Percentiles rank a stretch among this genome's conserved stretches.
These are phyloP conservation scores for Festucalex cinctus DNA, from an alignment of 2,113 vertebrate genomes.

Conservation along the genomic window DNA sequence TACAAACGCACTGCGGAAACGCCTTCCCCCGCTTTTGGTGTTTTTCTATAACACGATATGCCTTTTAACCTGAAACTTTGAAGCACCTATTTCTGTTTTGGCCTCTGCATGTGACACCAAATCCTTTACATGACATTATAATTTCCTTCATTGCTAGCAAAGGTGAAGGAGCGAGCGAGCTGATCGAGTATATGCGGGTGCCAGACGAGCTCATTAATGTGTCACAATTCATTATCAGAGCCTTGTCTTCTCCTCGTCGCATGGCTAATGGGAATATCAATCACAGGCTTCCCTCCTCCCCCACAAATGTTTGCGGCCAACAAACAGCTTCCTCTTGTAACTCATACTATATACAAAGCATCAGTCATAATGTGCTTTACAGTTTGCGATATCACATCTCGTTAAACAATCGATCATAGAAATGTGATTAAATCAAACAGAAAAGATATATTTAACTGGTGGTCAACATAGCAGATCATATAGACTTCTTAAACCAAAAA, in stretches of 20 bases:
- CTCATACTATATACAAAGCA: not conserved
- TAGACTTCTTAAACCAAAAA: not conserved
- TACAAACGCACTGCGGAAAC: too few species aligned
- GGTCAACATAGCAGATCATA: not conserved
- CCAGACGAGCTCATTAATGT: conserved; percentile 76
- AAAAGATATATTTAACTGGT: not conserved
- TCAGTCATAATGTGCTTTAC: not conserved
- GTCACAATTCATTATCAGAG: conserved; percentile 76
- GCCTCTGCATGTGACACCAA: conserved; percentile 37
- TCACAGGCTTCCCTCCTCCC: conserved; percentile 60
- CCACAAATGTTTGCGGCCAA: conserved; percentile 14
- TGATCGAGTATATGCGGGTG: conserved; percentile 69
- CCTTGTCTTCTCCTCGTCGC: conserved; percentile 68
- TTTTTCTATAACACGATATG: too few species aligned
- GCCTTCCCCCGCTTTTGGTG: too few species aligned
- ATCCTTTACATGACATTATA: conserved; percentile 34
- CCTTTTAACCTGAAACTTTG: too few species aligned
- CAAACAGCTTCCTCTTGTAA: conserved; percentile 19
- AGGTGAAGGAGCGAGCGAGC: conserved; percentile 65
- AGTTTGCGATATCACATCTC: too few species aligned
- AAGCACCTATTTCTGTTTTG: conserved; percentile 18
- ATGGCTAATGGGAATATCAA: conserved; percentile 78
- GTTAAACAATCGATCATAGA: not conserved
- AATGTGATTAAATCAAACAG: not conserved
- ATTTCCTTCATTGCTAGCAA: conserved; percentile 49